These are phyloP conservation scores for Torymus aiolomorphi DNA, from an alignment of 2,888 invertebrate genomes.

Conservation along the genomic window DNA sequence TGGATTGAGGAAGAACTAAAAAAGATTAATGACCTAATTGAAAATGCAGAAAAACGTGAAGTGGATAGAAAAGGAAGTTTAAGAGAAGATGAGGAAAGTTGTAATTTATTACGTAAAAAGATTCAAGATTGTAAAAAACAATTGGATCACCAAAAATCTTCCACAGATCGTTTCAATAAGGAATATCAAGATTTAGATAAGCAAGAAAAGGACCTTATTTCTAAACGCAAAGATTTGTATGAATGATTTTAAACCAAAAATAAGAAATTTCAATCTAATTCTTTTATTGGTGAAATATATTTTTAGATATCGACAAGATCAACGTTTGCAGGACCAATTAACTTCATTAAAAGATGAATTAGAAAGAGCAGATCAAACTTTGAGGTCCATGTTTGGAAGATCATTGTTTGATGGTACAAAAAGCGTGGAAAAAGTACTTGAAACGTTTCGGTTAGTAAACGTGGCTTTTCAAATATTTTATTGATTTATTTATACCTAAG, in stretches of 20 bases:
- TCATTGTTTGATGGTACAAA: constrained; percentile 97
- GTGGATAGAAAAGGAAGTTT: constrained; percentile 91
- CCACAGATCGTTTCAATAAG: constrained; percentile 96
- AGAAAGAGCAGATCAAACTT: constrained; percentile 93
- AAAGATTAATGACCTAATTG: constrained; percentile 91
- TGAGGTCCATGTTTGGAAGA: constrained; percentile 96
- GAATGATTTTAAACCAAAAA: constrained; percentile 32
- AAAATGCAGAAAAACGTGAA: constrained; percentile 95
- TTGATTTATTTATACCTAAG: too few species aligned
- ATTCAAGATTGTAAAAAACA: constrained; percentile 83
- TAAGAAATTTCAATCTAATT: background rate
- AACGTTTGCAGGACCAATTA: constrained; percentile 91
- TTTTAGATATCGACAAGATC: constrained; percentile 91
- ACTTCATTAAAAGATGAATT: constrained; percentile 95
- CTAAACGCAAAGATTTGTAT: constrained; percentile 86
- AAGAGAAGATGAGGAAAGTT: constrained; percentile 88
- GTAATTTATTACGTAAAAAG: constrained; percentile 81
- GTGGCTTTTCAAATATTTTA: too few species aligned
- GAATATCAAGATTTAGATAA: constrained; percentile 96
- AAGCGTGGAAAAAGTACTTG: constrained; percentile 94
- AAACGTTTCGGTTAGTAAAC: constrained; percentile 83
- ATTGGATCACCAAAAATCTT: constrained; percentile 91
- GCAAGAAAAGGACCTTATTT: constrained; percentile 93
- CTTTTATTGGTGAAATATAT: constrained; percentile 30
- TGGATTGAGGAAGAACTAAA: constrained; percentile 98